Base-by-base conservation (phyloP, 2,888 invertebrate genomes). In the Catocala nupta region DNA sequence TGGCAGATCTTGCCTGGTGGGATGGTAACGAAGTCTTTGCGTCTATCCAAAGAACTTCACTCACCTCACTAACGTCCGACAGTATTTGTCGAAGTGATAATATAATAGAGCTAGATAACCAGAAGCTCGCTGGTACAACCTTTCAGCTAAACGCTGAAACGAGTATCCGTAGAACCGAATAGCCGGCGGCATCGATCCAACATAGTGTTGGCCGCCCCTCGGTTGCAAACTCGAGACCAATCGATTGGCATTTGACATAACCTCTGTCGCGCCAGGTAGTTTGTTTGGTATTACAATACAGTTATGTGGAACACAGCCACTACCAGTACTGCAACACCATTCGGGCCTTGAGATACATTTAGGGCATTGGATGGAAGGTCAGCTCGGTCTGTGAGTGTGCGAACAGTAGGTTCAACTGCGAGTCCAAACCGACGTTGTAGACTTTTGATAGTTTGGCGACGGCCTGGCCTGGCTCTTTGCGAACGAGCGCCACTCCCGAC, bases 351-450 rank as follows among this genome's bases (percentile, higher is more conserved):
- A 59, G 12, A 44, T 45, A 12, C 43, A 70, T 84, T 93, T 93
- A 95, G 75, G 94, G 94, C 70, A 91, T 73, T 1, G 96, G 96
- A 83, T 95, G 92, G 91, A 96, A 96, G 49, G 95, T 95, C 53
- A 96, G 93, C 87, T 96, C 95, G 54, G 96, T 95, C 81, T 96
- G 95, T 69, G 95, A 96, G 85, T 95, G 95, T 0, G 96, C 95
- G 85, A 96, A 96, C 63, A 96, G 87, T 63, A 96, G 87, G 84
- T 96, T 96, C 73, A 96, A 84, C 82, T 96, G 96, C 0, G 96
- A 96, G 85, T 96, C 96, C 74, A 96, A 87, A 70, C 96, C 96
- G 57, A 96, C 95, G 82, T 96, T 96, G 86, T 95, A 96, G 39
- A 96, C 95, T 81, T 95, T 94, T 6, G 95, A 81, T 1, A 96